Percentiles rank a stretch among this genome's conserved stretches.
These are phyloP conservation scores for Diogma glabrata DNA, from an alignment of 2,888 invertebrate species.

Conservation along the genomic window DNA sequence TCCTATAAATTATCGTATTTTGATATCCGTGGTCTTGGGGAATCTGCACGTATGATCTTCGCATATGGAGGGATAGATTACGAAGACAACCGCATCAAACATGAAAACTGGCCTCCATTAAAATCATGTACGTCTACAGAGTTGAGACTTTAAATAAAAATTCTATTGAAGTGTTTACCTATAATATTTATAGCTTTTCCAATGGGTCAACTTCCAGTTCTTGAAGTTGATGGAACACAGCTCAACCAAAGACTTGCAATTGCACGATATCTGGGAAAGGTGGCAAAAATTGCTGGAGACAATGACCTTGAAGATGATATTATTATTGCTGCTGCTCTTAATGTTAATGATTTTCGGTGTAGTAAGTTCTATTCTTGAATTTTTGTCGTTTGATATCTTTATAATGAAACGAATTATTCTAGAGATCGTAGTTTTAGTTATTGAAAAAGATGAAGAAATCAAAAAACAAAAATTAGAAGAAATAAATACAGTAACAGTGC, in stretches of 20 bases:
- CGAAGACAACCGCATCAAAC: too few species aligned
- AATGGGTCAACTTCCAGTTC: constrained; percentile 14
- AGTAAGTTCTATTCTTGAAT: constrained; percentile 26
- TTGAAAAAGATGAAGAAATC: neutral
- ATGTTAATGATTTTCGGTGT: constrained; percentile 39
- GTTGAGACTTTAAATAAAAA: too few species aligned
- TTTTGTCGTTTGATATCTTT: neutral
- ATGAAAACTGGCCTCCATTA: too few species aligned
- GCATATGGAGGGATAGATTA: too few species aligned
- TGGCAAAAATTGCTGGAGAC: constrained; percentile 37
- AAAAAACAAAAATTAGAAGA: neutral
- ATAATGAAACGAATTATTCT: neutral
- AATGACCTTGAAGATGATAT: constrained; percentile 40
- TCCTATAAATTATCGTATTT: too few species aligned
- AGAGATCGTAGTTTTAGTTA: neutral
- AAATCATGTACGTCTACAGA: too few species aligned
- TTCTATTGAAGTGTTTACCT: too few species aligned
- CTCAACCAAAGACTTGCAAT: constrained; percentile 41
- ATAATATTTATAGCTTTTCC: constrained; percentile 13
- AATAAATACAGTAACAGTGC: neutral
- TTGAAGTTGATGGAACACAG: constrained; percentile 39
- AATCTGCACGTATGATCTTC: too few species aligned
- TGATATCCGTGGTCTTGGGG: too few species aligned
- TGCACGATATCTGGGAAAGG: constrained; percentile 40
- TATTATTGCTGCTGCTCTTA: constrained; percentile 41